Evolutionary conservation across 2,113 vertebrate species (phyloP), one percentile per base, ranked within the genome.

Genomic region (Capreolus pygargus): DNA sequence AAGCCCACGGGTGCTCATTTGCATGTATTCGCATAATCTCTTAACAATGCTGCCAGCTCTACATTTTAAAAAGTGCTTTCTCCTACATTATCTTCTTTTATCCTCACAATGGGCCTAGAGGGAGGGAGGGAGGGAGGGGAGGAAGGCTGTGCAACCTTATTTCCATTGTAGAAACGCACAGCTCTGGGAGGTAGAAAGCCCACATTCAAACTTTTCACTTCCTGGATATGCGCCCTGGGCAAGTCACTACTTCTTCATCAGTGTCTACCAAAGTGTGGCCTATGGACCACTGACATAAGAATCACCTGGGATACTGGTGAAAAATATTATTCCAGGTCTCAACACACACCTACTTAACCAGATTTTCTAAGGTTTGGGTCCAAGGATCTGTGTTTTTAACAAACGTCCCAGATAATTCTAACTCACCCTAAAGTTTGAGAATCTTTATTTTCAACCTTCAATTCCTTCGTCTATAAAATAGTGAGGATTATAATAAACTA

Each of bases 21-120:
- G 91, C 96, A 74, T 97, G 6, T 19, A 93, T 96, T 96, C 47
- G 7, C 92, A 98, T 94, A 98, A 97, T 88, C 43, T 0, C 83
- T 74, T 97, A 94, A 95, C 95, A 86, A 91, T 89, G 93, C 91
- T 89, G 96, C 86, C 93, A 96, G 94, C 84, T 96, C 94, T 92
- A 92, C 92, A 81, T 96, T 97, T 94, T 94, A 64, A 95, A 98
- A 96, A 87, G 70, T 2, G 3, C 14, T 86, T 84, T 95, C 95
- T 96, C 92, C 79, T 93, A 87, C 84, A 84, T 89, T 93, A 79
- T 96, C 86, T 97, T 92, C 93, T 94, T 95, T 95, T 92, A 96
- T 96, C 89, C 27, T 97, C 94, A 98, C 96, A 96, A 97, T 92
- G 70, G 86, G 94, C 70, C 70, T 82, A 19, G 67, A 43, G 16